Evolutionary conservation across 2,888 invertebrate genomes (phyloP).

Genomic region (Diloba caeruleocephala): DNA sequence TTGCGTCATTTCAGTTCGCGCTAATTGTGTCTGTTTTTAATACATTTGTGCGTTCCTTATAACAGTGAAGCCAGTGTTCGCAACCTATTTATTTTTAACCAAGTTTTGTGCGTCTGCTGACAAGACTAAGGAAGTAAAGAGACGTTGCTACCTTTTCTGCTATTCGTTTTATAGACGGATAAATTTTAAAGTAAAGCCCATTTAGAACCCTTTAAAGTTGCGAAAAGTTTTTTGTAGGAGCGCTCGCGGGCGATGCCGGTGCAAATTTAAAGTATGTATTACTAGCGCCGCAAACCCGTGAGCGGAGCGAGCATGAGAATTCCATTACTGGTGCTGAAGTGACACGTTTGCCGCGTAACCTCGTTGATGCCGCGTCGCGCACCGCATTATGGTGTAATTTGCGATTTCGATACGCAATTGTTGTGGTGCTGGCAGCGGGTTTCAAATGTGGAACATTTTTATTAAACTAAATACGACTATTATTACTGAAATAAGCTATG

Average conservation of each 20-base stretch:
- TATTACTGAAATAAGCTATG: no score
- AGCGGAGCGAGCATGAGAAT: conserved; percentile 84
- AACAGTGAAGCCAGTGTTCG: conserved; percentile 17
- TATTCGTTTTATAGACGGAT: conserved; percentile 56
- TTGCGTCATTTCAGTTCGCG: neutral
- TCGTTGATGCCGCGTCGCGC: conserved; percentile 51
- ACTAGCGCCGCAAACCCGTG: conserved; percentile 81
- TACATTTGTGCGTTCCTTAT: conserved; percentile 2
- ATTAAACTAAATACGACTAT: no score
- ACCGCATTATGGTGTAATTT: conserved; percentile 39
- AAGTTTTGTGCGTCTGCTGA: conserved; percentile 33
- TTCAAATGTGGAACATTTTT: no score
- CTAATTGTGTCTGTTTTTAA: conserved; percentile 5
- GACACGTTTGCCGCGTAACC: conserved; percentile 71
- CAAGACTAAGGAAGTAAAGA: conserved; percentile 43
- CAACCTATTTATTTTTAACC: conserved; percentile 21
- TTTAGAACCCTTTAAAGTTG: conserved; percentile 79
- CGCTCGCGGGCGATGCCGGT: conserved; percentile 82
- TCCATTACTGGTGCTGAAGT: conserved; percentile 84
- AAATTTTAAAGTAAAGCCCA: conserved; percentile 75
- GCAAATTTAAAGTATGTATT: conserved; percentile 87
- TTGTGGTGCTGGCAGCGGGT: neutral
- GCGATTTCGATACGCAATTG: conserved; percentile 31
- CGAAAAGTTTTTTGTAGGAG: conserved; percentile 77
- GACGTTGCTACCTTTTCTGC: conserved; percentile 34